Evolutionary conservation across 2,113 vertebrate species (phyloP).

Genomic region (Sciurus niger): DNA sequence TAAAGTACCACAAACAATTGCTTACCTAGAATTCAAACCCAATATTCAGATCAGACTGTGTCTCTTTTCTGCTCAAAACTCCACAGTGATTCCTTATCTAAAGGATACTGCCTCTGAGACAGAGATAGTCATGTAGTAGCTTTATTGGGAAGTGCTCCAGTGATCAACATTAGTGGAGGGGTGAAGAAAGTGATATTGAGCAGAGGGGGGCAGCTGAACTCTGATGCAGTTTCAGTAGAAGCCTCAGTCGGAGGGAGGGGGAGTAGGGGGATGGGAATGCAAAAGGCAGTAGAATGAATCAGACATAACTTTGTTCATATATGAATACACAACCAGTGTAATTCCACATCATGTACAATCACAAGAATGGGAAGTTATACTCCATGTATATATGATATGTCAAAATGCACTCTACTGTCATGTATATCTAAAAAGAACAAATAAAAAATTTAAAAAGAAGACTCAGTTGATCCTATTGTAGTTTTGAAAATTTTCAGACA

Average conservation of each 20-base stretch:
- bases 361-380: no score
- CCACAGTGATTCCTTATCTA: not conserved
- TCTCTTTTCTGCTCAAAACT: conserved; percentile 18
- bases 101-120: not conserved
- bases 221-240: not conserved
- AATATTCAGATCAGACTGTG: not conserved
- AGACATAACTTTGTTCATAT: no score
- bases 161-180: not conserved
- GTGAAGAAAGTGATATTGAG: not conserved
- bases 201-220: not conserved
- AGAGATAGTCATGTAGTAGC: not conserved
- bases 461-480: not conserved
- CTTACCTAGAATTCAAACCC: conserved; percentile 30
- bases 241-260: not conserved
- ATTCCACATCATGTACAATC: no score
- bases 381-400: no score
- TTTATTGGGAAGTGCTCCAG: not conserved
- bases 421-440: no score
- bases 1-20: not conserved
- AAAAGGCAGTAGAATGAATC: no score
- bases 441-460: not conserved
- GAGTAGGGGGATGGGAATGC: no score
- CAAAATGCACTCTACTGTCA: no score
- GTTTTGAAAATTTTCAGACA: conserved; percentile 32
- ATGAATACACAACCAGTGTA: no score